Conservation (phyloP, 2,113 vertebrate species). For the Malaclemys terrapin region DNA sequence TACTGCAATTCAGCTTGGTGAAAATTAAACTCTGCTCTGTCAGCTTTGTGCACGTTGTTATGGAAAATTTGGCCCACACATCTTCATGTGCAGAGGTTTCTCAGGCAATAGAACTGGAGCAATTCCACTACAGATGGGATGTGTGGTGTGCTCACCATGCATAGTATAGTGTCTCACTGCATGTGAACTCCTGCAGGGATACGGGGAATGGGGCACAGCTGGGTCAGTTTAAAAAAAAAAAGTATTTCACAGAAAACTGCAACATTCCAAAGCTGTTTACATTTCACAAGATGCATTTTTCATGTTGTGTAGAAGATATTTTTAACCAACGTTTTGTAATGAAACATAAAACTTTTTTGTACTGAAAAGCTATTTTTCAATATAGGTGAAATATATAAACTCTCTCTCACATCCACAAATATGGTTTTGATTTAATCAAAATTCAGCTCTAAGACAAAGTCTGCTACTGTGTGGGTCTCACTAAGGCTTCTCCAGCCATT, state of each 20-base stretch:
- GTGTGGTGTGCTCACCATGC: background rate
- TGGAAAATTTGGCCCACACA: background rate
- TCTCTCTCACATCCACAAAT: background rate
- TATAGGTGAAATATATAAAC: background rate
- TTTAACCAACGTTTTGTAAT: background rate
- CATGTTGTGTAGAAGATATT: background rate
- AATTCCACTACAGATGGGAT: background rate
- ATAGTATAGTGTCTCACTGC: background rate
- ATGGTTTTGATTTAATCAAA: background rate
- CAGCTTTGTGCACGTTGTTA: background rate
- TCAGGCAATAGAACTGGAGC: background rate
- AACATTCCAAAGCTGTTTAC: background rate
- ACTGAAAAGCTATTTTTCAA: background rate
- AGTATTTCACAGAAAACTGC: background rate
- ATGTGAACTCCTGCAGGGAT: too few species aligned
- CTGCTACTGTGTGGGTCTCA: background rate
- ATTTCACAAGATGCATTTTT: background rate
- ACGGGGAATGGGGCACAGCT: too few species aligned
- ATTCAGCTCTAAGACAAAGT: background rate
- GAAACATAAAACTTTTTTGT: background rate
- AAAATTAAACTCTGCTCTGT: background rate
- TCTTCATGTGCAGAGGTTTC: background rate
- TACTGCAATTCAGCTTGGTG: background rate
- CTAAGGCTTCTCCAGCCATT: background rate
- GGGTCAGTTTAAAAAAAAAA: too few species aligned